Percentiles rank a stretch among this genome's conserved stretches.
Conservation (phyloP, 2,113 vertebrate species). For the Cebus imitator region DNA sequence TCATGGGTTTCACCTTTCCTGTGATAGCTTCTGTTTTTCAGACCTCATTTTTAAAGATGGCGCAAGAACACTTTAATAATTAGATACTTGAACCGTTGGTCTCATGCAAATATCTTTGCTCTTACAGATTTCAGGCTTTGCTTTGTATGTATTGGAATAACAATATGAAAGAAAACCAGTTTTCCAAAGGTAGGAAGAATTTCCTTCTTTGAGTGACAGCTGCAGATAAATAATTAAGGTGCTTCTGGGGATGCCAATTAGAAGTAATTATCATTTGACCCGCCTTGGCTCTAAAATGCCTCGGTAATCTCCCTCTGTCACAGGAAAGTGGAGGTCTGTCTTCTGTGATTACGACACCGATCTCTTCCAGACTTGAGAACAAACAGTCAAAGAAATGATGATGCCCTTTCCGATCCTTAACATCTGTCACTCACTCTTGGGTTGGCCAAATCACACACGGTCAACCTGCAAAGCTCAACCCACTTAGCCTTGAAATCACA, state of each 20-base stretch:
- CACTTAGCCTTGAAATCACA: neutral
- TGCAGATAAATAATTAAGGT: slow-evolving; percentile 73
- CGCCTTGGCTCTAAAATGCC: slow-evolving; percentile 54
- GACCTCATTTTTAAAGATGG: slow-evolving; percentile 40
- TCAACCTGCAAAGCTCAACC: neutral
- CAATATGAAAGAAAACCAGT: slow-evolving; percentile 4
- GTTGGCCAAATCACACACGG: neutral
- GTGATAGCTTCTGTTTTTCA: slow-evolving; percentile 35
- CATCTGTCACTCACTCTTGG: neutral
- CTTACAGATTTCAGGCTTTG: neutral
- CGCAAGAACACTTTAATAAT: slow-evolving; percentile 33
- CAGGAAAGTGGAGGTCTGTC: slow-evolving; percentile 38
- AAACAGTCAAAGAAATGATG: neutral
- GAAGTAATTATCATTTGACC: slow-evolving; percentile 75
- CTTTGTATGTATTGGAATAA: neutral
- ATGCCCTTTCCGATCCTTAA: neutral
- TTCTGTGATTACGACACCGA: slow-evolving; percentile 41
- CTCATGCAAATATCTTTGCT: neutral
- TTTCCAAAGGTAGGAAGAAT: slow-evolving; percentile 41
- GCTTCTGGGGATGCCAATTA: slow-evolving; percentile 71
- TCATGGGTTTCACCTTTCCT: slow-evolving; percentile 56
- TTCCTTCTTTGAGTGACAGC: slow-evolving; percentile 58
- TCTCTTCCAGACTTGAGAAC: slow-evolving; percentile 31
- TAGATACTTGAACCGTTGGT: neutral
- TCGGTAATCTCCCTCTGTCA: slow-evolving; percentile 60